phyloP scores from a whole-genome alignment of 2,113 vertebrate species.

The Prolemur simus region DNA sequence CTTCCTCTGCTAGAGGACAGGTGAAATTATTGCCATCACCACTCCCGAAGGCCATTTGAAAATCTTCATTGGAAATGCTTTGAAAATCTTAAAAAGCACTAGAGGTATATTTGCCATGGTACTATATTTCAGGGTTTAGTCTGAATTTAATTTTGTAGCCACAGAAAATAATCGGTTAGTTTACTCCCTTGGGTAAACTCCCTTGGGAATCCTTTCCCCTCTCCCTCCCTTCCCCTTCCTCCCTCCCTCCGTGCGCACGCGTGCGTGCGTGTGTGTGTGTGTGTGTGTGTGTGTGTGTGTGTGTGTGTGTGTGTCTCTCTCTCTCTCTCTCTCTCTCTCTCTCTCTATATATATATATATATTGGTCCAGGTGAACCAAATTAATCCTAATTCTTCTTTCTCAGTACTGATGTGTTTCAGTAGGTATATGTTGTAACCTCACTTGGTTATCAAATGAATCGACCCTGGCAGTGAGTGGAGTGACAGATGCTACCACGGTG shows the following conservation, averaged over 20 bases:
- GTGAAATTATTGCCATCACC: not conserved
- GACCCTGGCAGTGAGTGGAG: not conserved
- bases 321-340: too few species aligned
- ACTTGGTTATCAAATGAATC: not conserved
- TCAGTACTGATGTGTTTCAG: not conserved
- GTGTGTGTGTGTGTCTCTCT: too few species aligned
- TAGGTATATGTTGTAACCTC: not conserved
- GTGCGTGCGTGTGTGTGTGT: too few species aligned
- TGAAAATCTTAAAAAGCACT: constrained; percentile 2
- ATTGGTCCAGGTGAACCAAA: not conserved
- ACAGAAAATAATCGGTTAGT: not conserved
- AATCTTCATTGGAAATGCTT: not conserved
- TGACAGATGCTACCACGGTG: not conserved
- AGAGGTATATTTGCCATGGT: not conserved
- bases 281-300: too few species aligned
- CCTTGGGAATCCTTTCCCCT: not conserved
- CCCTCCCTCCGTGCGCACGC: too few species aligned
- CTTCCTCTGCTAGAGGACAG: not conserved
- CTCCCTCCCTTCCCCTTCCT: not conserved
- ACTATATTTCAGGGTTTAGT: not conserved
- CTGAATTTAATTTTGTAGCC: constrained; percentile 25
- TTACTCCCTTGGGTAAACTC: not conserved
- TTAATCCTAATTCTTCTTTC: constrained; percentile 26
- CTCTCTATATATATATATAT: too few species aligned
- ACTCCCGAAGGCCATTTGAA: not conserved